Conservation (phyloP, 2,113 vertebrate genomes). For the Carlito syrichta region DNA sequence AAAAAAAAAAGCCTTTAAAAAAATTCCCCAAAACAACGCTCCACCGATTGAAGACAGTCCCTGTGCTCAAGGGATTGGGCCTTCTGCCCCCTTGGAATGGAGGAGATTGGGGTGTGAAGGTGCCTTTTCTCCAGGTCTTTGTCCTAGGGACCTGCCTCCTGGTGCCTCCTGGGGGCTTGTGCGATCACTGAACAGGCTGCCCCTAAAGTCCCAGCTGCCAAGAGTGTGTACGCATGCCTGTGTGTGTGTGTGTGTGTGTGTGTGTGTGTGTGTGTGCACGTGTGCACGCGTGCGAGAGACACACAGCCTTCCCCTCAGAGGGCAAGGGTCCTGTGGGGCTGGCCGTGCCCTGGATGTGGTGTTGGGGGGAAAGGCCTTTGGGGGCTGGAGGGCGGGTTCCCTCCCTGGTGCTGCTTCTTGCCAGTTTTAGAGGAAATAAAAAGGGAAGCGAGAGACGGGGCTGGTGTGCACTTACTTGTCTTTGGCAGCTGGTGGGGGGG, state of each 20-base stretch:
- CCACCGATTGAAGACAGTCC: neutral
- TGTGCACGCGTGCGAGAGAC: neutral
- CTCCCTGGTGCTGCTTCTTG: constrained; percentile 38
- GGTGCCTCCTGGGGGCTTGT: neutral
- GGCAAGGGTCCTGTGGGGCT: neutral
- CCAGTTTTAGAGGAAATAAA: constrained; percentile 63
- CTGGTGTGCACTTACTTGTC: neutral
- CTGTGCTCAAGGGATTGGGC: neutral
- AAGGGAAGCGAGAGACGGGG: constrained; percentile 41
- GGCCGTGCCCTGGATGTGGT: neutral
- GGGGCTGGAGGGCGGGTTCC: constrained; percentile 43
- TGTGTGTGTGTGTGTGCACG: too few relatives aligned
- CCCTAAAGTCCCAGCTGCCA: neutral
- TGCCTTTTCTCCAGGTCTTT: neutral
- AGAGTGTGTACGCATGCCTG: neutral
- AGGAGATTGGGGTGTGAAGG: neutral
- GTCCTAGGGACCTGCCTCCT: neutral
- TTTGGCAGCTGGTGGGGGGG: neutral
- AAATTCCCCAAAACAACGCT: neutral
- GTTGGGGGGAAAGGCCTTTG: neutral
- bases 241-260: neutral
- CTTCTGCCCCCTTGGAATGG: neutral
- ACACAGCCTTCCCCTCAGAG: neutral
- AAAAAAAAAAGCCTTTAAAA: neutral
- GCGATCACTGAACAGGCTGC: neutral